A percentile compares a stretch with the other conserved stretches of the same genome.
Evolutionary conservation across 2,113 vertebrate genomes (phyloP).

Genomic region (Bufo bufo): DNA sequence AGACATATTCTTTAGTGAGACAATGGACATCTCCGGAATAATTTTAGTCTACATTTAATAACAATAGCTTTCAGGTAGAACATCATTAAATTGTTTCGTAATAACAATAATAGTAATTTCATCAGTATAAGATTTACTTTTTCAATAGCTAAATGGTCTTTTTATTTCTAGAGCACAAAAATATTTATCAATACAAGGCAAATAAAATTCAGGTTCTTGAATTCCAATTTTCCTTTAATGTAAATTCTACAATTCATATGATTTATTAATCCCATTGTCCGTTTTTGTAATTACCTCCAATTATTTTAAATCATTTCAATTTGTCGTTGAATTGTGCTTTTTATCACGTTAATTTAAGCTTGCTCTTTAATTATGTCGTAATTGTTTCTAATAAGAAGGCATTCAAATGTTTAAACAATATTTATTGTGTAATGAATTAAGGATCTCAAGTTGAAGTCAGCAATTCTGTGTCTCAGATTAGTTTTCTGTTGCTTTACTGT

Average conservation of each 20-base stretch:
- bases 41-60: background rate
- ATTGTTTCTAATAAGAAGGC: constrained; percentile 57
- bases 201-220: background rate
- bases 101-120: constrained; percentile 13
- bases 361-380: constrained; percentile 53
- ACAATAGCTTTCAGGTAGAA: background rate
- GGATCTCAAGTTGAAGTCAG: constrained; percentile 53
- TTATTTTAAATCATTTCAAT: constrained; percentile 56
- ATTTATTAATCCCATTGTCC: constrained; percentile 55
- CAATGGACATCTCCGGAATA: background rate
- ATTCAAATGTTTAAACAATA: constrained; percentile 59
- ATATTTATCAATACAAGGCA: constrained; percentile 6
- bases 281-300: constrained; percentile 57
- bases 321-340: constrained; percentile 56
- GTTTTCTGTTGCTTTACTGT: constrained; percentile 52
- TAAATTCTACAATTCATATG: constrained; percentile 39
- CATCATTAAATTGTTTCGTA: background rate
- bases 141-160: background rate
- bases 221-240: constrained; percentile 34
- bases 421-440: constrained; percentile 59
- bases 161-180: background rate
- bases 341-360: constrained; percentile 57
- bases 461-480: constrained; percentile 46
- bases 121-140: background rate
- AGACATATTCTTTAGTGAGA: background rate